These are phyloP conservation scores for Hyposmocoma kahamanoa DNA, from an alignment of 1,140 invertebrate genomes.

Conservation along the genomic window DNA sequence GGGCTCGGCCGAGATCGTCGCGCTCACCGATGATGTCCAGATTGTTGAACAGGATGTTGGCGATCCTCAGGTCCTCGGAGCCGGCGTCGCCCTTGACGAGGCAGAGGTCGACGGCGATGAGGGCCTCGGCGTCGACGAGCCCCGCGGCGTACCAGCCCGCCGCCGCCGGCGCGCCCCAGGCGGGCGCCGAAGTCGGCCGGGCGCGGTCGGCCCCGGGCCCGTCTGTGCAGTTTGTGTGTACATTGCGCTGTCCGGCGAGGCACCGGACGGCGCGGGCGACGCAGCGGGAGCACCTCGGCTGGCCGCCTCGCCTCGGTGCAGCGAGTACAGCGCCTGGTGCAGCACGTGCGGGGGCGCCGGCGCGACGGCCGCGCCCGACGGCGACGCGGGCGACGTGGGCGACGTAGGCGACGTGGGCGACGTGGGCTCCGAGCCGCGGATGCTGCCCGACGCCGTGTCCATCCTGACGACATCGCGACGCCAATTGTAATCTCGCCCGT, in stretches of 20 bases:
- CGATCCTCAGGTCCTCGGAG: conserved; percentile 82
- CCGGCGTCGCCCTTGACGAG: conserved; percentile 77
- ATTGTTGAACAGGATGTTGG: conserved; percentile 94
- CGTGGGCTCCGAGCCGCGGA: conserved; percentile 92
- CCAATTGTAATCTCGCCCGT: neutral
- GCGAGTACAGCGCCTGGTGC: conserved; percentile 33
- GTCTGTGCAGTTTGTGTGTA: neutral
- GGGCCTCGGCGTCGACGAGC: conserved; percentile 83
- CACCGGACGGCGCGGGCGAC: neutral
- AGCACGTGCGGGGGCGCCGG: conserved; percentile 45
- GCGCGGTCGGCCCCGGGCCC: no score
- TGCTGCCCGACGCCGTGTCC: conserved; percentile 94
- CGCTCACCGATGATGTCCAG: conserved; percentile 90
- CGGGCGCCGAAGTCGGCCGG: neutral
- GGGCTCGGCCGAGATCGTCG: no score
- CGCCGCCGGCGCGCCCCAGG: conserved; percentile 10
- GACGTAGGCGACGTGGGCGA: conserved; percentile 88
- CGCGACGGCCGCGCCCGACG: conserved; percentile 81
- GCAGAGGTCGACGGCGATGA: conserved; percentile 89
- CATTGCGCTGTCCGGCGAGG: neutral
- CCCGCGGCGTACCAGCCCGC: conserved; percentile 45
- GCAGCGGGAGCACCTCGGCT: no score
- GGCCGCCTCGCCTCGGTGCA: conserved; percentile 21
- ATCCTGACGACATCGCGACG: conserved; percentile 75
- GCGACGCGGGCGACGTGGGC: conserved; percentile 54